These are phyloP conservation scores for Onychomys leucogaster DNA, from an alignment of 2,797 vertebrate species.

Conservation along the genomic window DNA sequence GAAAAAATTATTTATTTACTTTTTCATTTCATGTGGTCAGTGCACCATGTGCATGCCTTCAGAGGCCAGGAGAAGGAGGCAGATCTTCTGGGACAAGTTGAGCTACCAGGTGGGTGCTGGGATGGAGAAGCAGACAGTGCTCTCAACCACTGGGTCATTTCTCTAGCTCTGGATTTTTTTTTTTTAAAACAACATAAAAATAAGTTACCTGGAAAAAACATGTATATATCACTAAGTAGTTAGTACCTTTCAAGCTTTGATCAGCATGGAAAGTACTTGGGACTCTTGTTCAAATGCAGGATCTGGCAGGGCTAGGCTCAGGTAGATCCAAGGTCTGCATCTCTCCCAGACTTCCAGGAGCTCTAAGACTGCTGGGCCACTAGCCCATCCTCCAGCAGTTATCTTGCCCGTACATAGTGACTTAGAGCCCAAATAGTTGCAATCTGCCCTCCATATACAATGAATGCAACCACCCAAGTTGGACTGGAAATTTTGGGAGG, in stretches of 20 bases:
- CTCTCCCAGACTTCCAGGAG: not conserved
- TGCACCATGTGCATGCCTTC: not conserved
- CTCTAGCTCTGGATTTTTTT: not conserved
- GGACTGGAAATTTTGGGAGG: too few relatives aligned
- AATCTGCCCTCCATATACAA: not conserved
- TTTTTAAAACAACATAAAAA: not conserved
- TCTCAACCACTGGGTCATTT: not conserved
- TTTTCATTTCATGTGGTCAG: not conserved
- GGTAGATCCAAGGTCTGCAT: not conserved
- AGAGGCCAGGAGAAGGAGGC: not conserved
- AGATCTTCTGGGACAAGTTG: too few relatives aligned
- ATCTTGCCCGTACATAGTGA: not conserved
- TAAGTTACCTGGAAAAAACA: not conserved
- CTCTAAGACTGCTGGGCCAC: fast-evolving
- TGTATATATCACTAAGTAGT: not conserved
- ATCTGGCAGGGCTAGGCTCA: not conserved
- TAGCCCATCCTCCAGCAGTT: not conserved
- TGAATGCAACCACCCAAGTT: not conserved
- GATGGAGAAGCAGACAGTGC: not conserved
- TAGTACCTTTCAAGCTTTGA: not conserved
- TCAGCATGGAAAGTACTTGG: not conserved
- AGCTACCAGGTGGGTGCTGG: not conserved
- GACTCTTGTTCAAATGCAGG: not conserved
- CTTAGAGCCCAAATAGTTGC: not conserved
- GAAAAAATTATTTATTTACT: too few relatives aligned